Base-by-base conservation (phyloP, 1,140 invertebrate genomes). In the Drosophila arizonae region DNA sequence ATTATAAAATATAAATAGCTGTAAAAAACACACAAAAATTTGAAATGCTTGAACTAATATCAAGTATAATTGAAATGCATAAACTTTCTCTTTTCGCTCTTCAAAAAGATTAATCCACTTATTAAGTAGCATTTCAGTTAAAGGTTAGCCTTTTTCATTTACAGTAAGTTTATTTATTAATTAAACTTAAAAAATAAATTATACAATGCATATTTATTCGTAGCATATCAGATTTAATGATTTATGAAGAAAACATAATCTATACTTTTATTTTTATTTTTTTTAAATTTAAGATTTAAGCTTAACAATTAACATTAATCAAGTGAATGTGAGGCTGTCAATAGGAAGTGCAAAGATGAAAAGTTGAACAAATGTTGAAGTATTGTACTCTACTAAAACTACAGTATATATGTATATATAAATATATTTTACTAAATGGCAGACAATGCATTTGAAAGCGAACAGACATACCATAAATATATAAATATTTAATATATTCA, bases 211-310 rank as follows among this genome's bases (percentile, higher is more conserved):
- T 77, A 81, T 81, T 71, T 73, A 73, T 50, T 48, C 55, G 41
- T 67, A 70, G 77, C 85, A 89, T 88, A 88, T 87, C 85, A 84
- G 55, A 74, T 45, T 45, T 43, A 28, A 61, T 52, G 39, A 64
- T 56, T 51, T 36, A 54, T 21, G 30, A 39, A 36, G 13, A 52
- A 9, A 15, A 39, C 21, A 63, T 39, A 45, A 52, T 28, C 24
- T 67, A 50, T 65, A 17, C 17, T 17, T 17, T 17, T 17, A 17
- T 17, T 17, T 17, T 0, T 17, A 9, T 73, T 55, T 56, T 60
- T 56, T n/a, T n/a, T n/a, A n/a, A n/a, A 72, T 72, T 46, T 28
- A 56, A 63, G 55, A 50, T 21, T 46, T 65, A 55, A 75, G 36
- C 28, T 8, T 10, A 71, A 46, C 17, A 36, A 41, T 58, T 50